Evolutionary conservation across 2,113 vertebrate genomes (phyloP).

Genomic region (Mus musculus): DNA sequence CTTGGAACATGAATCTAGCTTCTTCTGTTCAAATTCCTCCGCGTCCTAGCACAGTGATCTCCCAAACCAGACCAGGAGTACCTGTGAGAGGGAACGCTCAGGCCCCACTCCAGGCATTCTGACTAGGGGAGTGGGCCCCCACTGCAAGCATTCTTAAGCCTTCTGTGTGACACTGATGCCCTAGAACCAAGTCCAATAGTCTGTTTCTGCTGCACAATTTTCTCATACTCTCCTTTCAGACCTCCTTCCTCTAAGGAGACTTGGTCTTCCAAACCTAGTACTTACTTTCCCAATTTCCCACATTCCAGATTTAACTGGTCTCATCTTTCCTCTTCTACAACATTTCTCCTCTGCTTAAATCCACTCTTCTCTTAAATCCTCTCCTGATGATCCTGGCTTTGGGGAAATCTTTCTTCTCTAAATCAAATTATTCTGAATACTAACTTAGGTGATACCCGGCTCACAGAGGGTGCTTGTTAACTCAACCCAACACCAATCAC

Average conservation of each 20-base stretch:
- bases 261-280: neutral
- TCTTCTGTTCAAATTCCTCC: neutral
- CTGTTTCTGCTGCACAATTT: neutral
- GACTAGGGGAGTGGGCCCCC: neutral
- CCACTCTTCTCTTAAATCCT: constrained; percentile 14
- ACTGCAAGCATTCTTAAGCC: neutral
- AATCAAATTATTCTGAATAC: constrained; percentile 41
- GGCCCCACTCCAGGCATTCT: neutral
- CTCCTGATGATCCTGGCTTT: neutral
- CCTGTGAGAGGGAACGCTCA: neutral
- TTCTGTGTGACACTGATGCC: neutral
- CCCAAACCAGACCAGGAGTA: neutral
- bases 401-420: neutral
- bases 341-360: neutral
- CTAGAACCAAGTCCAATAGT: neutral
- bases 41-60: neutral
- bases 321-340: neutral
- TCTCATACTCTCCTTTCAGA: neutral
- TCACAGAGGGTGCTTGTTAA: neutral
- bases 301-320: neutral
- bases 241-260: neutral
- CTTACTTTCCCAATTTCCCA: constrained; percentile 15
- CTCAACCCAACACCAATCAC: neutral
- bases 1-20: neutral
- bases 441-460: neutral